Conservation (phyloP, 2,888 invertebrate genomes). For the Cephalotes varians region DNA sequence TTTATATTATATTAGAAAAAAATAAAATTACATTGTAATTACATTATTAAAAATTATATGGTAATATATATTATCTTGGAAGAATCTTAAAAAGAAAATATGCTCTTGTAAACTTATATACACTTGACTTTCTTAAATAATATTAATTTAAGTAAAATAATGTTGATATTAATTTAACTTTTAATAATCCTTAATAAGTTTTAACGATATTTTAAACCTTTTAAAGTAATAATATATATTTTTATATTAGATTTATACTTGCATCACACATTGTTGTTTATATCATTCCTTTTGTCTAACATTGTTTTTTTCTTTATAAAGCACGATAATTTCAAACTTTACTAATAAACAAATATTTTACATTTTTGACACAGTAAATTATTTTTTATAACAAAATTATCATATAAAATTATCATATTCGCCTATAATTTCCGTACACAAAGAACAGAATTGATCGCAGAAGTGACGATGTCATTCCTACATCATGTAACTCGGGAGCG, state of each 20-base stretch:
- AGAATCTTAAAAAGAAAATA: neutral
- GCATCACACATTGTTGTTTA: neutral
- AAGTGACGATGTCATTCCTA: conserved; percentile 35
- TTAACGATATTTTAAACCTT: neutral
- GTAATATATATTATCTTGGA: neutral
- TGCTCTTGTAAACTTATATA: neutral
- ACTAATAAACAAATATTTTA: neutral
- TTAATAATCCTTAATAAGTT: neutral
- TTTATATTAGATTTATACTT: neutral
- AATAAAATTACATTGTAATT: neutral
- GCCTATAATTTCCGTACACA: neutral
- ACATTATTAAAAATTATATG: neutral
- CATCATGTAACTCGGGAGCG: conserved; percentile 46
- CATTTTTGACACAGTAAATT: neutral
- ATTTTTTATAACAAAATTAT: conserved; percentile 18
- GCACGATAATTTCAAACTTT: neutral
- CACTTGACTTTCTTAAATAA: neutral
- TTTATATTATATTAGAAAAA: neutral
- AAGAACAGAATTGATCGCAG: conserved; percentile 5
- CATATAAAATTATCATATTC: neutral
- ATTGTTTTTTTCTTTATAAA: neutral
- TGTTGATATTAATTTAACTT: neutral
- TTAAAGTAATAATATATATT: neutral
- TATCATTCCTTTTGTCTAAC: neutral
- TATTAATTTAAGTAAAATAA: neutral